These are phyloP conservation scores for Huso huso DNA, from an alignment of 2,797 vertebrate genomes.

Conservation along the genomic window DNA sequence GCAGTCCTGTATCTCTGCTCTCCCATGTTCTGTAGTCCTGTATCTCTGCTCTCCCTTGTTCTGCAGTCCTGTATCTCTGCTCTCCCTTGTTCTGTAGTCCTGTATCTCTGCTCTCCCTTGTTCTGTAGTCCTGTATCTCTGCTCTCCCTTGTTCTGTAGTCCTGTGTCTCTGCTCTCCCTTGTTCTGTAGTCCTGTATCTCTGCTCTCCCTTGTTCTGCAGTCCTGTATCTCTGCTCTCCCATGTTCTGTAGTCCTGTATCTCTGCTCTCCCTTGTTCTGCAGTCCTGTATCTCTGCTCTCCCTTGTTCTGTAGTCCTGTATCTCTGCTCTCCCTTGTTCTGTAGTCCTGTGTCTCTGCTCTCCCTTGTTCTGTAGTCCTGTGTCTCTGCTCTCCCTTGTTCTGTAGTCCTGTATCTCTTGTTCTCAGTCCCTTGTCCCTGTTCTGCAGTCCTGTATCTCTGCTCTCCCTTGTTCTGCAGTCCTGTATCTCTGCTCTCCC, in stretches of 20 bases:
- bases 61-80: slow-evolving; percentile 3
- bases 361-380: slow-evolving; percentile 8
- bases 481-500: neutral
- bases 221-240: neutral
- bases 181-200: slow-evolving; percentile 7
- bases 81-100: slow-evolving; percentile 5
- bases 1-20: slow-evolving; percentile 2
- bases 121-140: slow-evolving; percentile 7
- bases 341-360: neutral
- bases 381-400: neutral
- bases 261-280: neutral
- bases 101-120: neutral
- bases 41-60: neutral
- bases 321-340: neutral
- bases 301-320: slow-evolving; percentile 6
- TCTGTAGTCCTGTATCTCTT: slow-evolving; percentile 5
- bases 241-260: slow-evolving; percentile 7
- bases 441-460: slow-evolving; percentile 7
- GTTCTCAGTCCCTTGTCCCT: slow-evolving; percentile 4
- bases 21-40: slow-evolving; percentile 8
- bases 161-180: neutral
- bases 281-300: slow-evolving; percentile 3
- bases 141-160: slow-evolving; percentile 1
- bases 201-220: neutral
- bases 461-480: neutral